Conservation (phyloP, 2,888 invertebrate genomes). For the Idaea aversata region DNA sequence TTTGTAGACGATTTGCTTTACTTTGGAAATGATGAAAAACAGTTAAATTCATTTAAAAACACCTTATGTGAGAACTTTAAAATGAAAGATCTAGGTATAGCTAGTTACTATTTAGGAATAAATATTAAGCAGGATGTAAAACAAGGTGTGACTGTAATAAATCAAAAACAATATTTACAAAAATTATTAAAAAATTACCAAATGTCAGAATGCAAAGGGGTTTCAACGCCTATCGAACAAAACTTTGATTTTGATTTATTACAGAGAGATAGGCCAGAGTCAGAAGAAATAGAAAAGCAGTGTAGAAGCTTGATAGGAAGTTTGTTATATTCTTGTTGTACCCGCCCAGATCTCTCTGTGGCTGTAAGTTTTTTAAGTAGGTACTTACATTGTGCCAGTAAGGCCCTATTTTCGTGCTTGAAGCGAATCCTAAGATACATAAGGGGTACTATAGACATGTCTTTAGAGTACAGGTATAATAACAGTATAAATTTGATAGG, state of each 20-base stretch:
- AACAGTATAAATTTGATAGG: not conserved
- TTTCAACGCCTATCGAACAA: slow-evolving; percentile 19
- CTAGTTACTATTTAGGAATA: slow-evolving; percentile 21
- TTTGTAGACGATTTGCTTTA: not conserved
- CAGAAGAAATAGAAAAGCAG: not conserved
- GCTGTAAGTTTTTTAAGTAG: slow-evolving; percentile 14
- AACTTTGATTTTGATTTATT: slow-evolving; percentile 23
- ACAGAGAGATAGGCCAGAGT: not conserved
- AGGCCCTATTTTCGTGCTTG: slow-evolving; percentile 21
- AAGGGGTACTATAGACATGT: no score
- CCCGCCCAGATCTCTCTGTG: slow-evolving; percentile 16
- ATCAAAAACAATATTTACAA: slow-evolving; percentile 23
- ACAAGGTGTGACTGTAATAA: slow-evolving; percentile 17
- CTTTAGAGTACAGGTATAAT: slow-evolving; percentile 2
- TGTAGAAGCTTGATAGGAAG: slow-evolving; percentile 20
- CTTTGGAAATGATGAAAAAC: not conserved
- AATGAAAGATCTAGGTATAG: slow-evolving; percentile 20
- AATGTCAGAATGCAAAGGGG: slow-evolving; percentile 24
- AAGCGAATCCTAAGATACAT: no score
- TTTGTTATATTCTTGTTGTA: slow-evolving; percentile 17
- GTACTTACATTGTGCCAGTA: slow-evolving; percentile 12
- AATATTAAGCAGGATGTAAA: slow-evolving; percentile 23
- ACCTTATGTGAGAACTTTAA: slow-evolving; percentile 13
- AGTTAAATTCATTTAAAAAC: slow-evolving; percentile 2
- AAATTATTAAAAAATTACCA: slow-evolving; percentile 19